Base-by-base conservation (phyloP, 2,888 invertebrate species). In the Nasonovia ribisnigri region DNA sequence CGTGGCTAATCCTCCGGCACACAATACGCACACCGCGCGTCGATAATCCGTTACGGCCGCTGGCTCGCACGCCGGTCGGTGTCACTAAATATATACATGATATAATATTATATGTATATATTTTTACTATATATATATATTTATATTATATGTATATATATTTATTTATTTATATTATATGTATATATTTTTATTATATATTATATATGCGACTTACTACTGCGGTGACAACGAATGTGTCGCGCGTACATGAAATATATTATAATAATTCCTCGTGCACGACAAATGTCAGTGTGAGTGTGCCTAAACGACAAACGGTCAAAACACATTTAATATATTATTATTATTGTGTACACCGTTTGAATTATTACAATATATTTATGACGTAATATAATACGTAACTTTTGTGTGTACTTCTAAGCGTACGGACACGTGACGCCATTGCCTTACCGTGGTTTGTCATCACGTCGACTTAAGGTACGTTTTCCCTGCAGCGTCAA, bases 11-110 rank as follows among this genome's bases (percentile, higher is more conserved):
- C 93, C 93, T 90, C 60, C 26, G 29, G 46, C 60, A 36, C 86
- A 86, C 89, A 54, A 84, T 57, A 36, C 89, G 46, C 84, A 36
- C 89, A 26, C 29, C 42, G 48, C 77, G 43, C 89, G 93, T 43
- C 90, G 86, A 67, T 93, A 93, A 93, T 93, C 93, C 93, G 93
- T 48, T 51, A 90, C 93, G 93, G 93, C 93, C 84, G 48, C 46
- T 5, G n/a, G 48, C 92, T 87, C 90, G 93, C 93, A 93, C 90
- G 93, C 89, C 89, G 87, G 54, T 54, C 88, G 51, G 60, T 43
- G 91, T 91, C 54, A 57, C 91, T 13, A 26, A 46, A n/a, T n/a
- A 29, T 89, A 8, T 60, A 16, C 36, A 20, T 5, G 8, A 20
- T 36, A 36, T 8, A 77, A 16, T 60, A 57, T 13, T 20, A 42